Conservation (phyloP, 2,113 vertebrate species). For the Ceyx cyanopectus region DNA sequence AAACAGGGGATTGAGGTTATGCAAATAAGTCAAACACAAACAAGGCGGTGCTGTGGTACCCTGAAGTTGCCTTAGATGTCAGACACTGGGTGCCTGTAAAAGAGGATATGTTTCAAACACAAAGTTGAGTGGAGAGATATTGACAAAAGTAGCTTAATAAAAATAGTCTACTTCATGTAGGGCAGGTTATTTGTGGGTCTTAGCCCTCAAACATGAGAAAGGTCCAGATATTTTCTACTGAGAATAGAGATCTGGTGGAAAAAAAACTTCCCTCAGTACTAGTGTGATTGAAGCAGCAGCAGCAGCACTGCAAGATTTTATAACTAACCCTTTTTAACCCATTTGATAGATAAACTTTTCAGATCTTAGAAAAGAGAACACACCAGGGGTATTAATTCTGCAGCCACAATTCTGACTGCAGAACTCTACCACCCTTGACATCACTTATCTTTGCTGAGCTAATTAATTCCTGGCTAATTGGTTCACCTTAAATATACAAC, state of each 20-base stretch:
- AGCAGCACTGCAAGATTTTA: background rate
- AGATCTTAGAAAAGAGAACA: background rate
- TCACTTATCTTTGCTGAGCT: background rate
- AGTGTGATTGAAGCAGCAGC: background rate
- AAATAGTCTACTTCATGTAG: background rate
- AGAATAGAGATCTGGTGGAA: background rate
- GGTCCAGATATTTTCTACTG: background rate
- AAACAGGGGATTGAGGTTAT: background rate
- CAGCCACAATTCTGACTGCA: background rate
- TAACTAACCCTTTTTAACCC: background rate
- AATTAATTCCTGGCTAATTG: background rate
- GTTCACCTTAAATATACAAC: background rate
- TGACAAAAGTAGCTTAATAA: background rate
- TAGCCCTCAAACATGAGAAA: background rate
- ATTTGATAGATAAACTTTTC: background rate
- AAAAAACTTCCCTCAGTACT: background rate
- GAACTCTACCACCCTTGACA: background rate
- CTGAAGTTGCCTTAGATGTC: background rate
- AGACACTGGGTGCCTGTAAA: background rate
- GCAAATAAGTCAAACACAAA: background rate
- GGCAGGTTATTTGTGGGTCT: background rate
- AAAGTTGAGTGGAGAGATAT: background rate
- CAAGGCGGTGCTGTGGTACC: background rate
- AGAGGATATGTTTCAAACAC: background rate
- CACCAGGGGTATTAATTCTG: background rate